phyloP scores from a whole-genome alignment of 2,797 vertebrate genomes.

The Morus bassanus region DNA sequence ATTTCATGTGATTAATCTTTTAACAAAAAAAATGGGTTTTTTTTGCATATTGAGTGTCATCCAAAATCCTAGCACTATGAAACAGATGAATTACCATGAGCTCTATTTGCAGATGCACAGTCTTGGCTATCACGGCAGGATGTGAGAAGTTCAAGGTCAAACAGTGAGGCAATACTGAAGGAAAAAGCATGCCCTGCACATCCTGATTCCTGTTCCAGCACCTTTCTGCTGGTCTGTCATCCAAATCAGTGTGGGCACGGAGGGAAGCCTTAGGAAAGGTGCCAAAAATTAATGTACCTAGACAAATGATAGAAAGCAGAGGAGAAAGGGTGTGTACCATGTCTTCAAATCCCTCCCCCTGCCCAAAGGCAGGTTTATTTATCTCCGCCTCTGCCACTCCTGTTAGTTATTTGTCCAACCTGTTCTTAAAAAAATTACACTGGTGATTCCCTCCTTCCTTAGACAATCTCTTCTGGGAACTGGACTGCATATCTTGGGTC shows the following conservation, averaged over 20 bases:
- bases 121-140: neutral
- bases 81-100: neutral
- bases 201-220: neutral
- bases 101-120: neutral
- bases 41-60: neutral
- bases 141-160: neutral
- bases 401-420: neutral
- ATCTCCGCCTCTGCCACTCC: neutral
- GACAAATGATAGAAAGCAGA: neutral
- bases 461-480: neutral
- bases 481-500: neutral
- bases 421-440: neutral
- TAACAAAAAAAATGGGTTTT: accelerated
- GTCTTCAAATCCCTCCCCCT: neutral
- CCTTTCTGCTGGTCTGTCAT: neutral
- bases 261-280: neutral
- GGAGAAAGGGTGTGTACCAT: neutral
- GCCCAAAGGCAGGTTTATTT: neutral
- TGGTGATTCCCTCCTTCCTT: neutral
- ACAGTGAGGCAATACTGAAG: neutral
- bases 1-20: neutral
- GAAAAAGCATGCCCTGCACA: neutral
- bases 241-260: neutral
- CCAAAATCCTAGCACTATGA: neutral
- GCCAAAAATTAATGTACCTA: neutral